Percentiles rank a stretch among this genome's conserved stretches.
These are phyloP conservation scores for Vimba vimba DNA, from an alignment of 2,113 vertebrate species.

Conservation along the genomic window DNA sequence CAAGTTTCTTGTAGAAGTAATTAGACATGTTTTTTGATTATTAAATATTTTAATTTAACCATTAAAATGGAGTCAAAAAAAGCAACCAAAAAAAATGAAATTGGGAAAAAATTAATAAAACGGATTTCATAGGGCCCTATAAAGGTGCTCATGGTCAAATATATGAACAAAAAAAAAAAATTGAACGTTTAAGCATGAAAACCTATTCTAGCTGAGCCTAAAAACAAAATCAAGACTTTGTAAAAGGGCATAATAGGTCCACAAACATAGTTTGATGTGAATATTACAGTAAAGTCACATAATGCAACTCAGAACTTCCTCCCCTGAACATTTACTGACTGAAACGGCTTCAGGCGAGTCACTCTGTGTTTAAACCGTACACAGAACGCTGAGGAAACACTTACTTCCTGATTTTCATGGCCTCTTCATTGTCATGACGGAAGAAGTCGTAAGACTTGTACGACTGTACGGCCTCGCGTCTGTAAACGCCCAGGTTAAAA, in stretches of 20 bases:
- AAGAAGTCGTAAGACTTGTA: constrained; percentile 98
- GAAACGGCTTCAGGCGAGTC: not conserved
- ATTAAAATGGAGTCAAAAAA: no score
- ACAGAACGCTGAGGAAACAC: constrained; percentile 52
- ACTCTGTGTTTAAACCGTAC: not conserved
- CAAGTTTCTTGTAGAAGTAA: no score
- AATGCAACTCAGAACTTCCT: not conserved
- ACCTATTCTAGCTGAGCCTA: not conserved
- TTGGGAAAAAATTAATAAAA: no score
- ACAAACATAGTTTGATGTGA: not conserved
- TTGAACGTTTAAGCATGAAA: no score
- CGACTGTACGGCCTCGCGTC: constrained; percentile 88
- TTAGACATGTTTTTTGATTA: no score
- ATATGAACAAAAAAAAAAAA: no score
- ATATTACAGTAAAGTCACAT: not conserved
- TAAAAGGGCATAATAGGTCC: no score
- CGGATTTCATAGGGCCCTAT: no score
- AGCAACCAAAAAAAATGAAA: no score
- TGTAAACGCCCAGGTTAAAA: constrained; percentile 95
- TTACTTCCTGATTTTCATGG: constrained; percentile 96
- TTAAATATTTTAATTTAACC: no score
- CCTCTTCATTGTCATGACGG: constrained; percentile 94
- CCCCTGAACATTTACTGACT: not conserved
- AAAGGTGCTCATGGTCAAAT: no score
- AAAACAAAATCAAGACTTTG: not conserved